phyloP scores from a whole-genome alignment of 2,797 vertebrate genomes.

The Argya squamiceps region DNA sequence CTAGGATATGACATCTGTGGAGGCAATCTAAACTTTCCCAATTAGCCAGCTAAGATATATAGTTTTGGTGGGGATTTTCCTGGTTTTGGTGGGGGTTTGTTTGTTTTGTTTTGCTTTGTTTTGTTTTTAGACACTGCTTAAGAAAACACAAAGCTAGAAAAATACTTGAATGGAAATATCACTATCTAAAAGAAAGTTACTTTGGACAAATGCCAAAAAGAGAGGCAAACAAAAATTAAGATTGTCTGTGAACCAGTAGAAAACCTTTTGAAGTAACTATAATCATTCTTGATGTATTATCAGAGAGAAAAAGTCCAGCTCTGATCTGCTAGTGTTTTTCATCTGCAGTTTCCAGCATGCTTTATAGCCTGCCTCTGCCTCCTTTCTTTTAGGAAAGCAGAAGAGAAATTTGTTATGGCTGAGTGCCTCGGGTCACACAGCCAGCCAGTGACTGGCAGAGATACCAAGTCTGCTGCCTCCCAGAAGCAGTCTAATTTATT shows the following conservation, averaged over 20 bases:
- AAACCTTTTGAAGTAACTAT: conserved; percentile 49
- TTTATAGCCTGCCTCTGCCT: conserved; percentile 32
- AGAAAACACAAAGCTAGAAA: neutral
- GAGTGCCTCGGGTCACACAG: neutral
- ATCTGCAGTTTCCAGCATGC: conserved; percentile 2
- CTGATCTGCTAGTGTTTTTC: conserved; percentile 37
- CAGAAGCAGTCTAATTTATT: conserved; percentile 27
- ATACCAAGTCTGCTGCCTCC: neutral
- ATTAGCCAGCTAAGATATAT: neutral
- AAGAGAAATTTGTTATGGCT: conserved; percentile 3
- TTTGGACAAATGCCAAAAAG: neutral
- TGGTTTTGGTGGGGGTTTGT: neutral
- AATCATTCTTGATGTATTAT: conserved; percentile 37
- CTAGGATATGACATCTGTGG: neutral
- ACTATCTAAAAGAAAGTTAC: neutral
- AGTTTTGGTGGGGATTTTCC: too few relatives aligned
- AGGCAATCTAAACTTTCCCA: neutral
- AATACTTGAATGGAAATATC: neutral
- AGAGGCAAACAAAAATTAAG: conserved; percentile 31
- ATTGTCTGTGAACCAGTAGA: neutral
- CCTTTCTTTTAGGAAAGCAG: conserved; percentile 1
- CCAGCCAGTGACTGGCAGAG: conserved; percentile 24
- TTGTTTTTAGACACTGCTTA: neutral
- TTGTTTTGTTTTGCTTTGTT: neutral
- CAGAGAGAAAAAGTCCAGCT: conserved; percentile 28